These are phyloP conservation scores for Syngnathus floridae DNA, from an alignment of 2,113 vertebrate species.

Conservation along the genomic window DNA sequence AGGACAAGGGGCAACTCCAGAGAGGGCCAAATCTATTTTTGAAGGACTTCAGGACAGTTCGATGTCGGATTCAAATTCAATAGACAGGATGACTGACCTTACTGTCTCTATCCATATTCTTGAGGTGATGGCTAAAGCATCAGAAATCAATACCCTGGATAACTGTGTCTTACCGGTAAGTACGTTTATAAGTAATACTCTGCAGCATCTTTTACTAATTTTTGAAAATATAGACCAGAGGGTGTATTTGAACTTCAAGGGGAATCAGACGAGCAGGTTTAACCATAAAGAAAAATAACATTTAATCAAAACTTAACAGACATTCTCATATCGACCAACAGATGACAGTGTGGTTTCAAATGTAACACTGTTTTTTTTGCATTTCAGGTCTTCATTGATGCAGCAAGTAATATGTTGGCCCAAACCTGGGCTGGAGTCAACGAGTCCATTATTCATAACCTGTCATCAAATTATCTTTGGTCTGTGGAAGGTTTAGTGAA, in stretches of 20 bases:
- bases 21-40: slow-evolving; percentile 49
- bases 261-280: no score
- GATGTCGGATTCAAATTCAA: rapidly evolving
- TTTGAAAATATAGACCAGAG: no score
- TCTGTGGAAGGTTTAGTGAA: slow-evolving; percentile 75
- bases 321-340: no score
- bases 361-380: not conserved
- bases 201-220: not conserved
- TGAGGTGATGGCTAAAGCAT: slow-evolving; percentile 20
- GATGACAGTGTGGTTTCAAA: no score
- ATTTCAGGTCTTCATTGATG: slow-evolving; percentile 74
- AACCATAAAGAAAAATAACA: no score
- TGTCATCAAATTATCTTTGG: slow-evolving; percentile 70
- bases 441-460: rapidly evolving
- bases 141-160: not conserved
- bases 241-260: no score
- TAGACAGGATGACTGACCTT: slow-evolving; percentile 30
- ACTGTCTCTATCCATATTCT: slow-evolving; percentile 46
- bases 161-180: slow-evolving; percentile 56
- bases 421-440: slow-evolving; percentile 37
- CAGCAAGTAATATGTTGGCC: slow-evolving; percentile 64
- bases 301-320: no score
- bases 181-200: not conserved
- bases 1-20: slow-evolving; percentile 54
- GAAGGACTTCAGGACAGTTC: slow-evolving; percentile 45